These are phyloP conservation scores for Brachionus asplanchnoidis DNA, from an alignment of 1,140 invertebrate genomes.

Conservation along the genomic window DNA sequence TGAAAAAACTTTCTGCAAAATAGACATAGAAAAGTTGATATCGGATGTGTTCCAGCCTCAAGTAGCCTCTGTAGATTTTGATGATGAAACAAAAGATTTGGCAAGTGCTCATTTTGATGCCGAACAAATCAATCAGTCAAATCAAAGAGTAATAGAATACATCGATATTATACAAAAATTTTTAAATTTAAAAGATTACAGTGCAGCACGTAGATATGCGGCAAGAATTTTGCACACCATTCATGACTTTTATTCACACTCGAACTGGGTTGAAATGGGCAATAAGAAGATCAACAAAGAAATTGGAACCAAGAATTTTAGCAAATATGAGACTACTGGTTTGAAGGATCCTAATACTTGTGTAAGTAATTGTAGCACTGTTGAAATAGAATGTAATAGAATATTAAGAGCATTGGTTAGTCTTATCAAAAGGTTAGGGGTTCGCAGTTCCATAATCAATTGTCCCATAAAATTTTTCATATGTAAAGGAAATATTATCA, in stretches of 20 bases:
- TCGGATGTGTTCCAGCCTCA: background rate
- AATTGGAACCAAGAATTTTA: slow-evolving; percentile 7
- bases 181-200: background rate
- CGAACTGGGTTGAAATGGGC: slow-evolving; percentile 42
- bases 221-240: slow-evolving; percentile 33
- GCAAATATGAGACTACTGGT: background rate
- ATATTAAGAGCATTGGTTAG: background rate
- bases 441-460: background rate
- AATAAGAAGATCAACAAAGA: background rate
- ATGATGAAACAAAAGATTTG: background rate
- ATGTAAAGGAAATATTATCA: background rate
- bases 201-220: background rate
- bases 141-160: background rate
- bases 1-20: background rate
- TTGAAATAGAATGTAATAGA: slow-evolving; percentile 1
- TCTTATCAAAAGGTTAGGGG: background rate
- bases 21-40: background rate
- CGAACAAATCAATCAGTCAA: background rate
- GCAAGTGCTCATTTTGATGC: slow-evolving; percentile 39
- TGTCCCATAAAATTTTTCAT: slow-evolving; percentile 30
- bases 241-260: slow-evolving; percentile 41
- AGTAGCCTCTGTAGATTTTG: slow-evolving; percentile 28
- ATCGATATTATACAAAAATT: background rate
- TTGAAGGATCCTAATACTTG: background rate
- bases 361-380: background rate